phyloP scores from a whole-genome alignment of 2,888 invertebrate genomes.

The Zonitis immaculata region DNA sequence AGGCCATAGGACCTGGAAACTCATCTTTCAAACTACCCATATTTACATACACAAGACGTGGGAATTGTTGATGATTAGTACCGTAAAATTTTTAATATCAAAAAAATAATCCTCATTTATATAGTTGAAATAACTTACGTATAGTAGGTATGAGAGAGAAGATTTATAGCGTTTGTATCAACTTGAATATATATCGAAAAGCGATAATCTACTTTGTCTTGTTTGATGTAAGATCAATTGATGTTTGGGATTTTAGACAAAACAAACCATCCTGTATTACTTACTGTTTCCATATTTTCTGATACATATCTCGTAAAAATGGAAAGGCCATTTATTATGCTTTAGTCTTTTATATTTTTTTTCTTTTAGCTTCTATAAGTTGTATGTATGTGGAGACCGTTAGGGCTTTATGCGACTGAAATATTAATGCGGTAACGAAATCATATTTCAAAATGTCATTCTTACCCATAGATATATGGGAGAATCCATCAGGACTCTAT shows the following conservation, averaged over 20 bases:
- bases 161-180: not conserved
- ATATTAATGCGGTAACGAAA: conserved; percentile 36
- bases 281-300: conserved; percentile 21
- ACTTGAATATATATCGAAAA: not conserved
- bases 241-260: not conserved
- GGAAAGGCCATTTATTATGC: conserved; percentile 31
- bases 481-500: conserved; percentile 21
- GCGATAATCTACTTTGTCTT: not conserved
- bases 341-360: conserved; percentile 27
- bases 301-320: conserved; percentile 23
- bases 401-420: conserved; percentile 35
- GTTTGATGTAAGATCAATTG: not conserved
- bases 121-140: too few relatives aligned
- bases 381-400: conserved; percentile 24
- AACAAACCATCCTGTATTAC: not conserved
- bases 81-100: too few relatives aligned
- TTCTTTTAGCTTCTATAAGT: conserved; percentile 3
- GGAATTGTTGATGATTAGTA: too few relatives aligned
- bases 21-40: conserved; percentile 8
- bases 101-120: too few relatives aligned
- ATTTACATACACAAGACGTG: not conserved
- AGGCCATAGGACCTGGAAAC: not conserved
- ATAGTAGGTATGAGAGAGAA: too few relatives aligned
- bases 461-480: conserved; percentile 23
- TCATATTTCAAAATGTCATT: conserved; percentile 39